Conservation (phyloP, 2,888 invertebrate species). For the Macrosoma leucophasiata region DNA sequence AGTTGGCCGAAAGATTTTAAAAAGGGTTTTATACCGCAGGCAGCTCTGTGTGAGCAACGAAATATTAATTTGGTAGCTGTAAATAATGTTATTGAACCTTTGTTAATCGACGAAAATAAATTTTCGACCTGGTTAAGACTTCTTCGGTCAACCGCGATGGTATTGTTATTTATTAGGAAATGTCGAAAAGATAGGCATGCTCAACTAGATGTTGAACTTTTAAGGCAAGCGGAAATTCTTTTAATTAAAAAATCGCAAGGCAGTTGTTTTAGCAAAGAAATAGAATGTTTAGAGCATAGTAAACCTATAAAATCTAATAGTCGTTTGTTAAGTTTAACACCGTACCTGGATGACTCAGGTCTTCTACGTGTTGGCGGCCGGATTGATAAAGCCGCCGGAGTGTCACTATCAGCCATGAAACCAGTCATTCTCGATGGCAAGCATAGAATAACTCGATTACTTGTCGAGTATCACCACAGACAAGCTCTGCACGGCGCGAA, state of each 20-base stretch:
- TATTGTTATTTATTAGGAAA: slow-evolving; percentile 5
- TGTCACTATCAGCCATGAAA: no score
- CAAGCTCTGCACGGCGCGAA: slow-evolving; percentile 8
- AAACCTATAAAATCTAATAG: slow-evolving; percentile 3
- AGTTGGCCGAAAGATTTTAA: slow-evolving; percentile 11
- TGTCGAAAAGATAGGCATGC: no score
- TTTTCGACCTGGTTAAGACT: slow-evolving; percentile 6
- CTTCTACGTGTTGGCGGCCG: slow-evolving; percentile 8
- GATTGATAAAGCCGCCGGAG: slow-evolving; percentile 1
- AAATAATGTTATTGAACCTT: neutral
- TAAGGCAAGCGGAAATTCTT: no score
- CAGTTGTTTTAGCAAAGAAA: slow-evolving; percentile 3
- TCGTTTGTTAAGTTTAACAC: slow-evolving; percentile 3
- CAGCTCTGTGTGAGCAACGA: neutral
- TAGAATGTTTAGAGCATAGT: neutral
- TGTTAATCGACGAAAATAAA: slow-evolving; percentile 1
- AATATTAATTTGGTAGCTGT: neutral
- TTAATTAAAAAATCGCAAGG: neutral
- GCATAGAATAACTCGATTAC: neutral
- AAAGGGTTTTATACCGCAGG: no score
- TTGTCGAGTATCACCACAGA: no score
- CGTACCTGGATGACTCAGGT: slow-evolving; percentile 5
- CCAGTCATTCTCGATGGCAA: slow-evolving; percentile 3
- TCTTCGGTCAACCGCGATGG: slow-evolving; percentile 1
- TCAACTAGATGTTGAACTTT: no score